Evolutionary conservation across 1,140 invertebrate genomes (phyloP).

Genomic region (Temnothorax curvispinosus): DNA sequence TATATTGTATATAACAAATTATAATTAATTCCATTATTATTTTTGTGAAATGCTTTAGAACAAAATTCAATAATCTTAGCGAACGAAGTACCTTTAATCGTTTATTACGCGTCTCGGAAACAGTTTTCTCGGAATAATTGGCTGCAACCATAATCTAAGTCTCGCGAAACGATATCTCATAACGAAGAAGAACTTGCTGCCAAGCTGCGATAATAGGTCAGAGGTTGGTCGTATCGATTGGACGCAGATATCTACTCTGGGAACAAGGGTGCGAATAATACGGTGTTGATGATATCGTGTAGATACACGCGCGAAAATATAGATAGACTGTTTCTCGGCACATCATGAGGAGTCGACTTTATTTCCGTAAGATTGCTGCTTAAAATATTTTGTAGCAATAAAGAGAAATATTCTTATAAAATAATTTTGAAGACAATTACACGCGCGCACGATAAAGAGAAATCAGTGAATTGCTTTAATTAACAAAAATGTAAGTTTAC

Average conservation of each 20-base stretch:
- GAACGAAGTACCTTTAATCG: conserved; percentile 50
- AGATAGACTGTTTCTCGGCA: conserved; percentile 18
- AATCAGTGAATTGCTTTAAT: background rate
- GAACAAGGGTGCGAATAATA: conserved; percentile 67
- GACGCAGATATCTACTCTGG: conserved; percentile 65
- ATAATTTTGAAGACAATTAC: background rate
- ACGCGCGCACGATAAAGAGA: background rate
- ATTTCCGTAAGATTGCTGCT: conserved; percentile 21
- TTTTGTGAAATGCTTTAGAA: background rate
- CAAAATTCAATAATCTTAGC: background rate
- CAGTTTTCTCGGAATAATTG: conserved; percentile 64
- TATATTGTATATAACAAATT: background rate
- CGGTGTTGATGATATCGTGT: conserved; percentile 35
- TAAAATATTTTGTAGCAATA: background rate
- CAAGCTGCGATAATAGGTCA: conserved; percentile 73
- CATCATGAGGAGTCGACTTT: conserved; percentile 29
- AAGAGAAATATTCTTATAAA: background rate
- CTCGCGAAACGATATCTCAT: conserved; percentile 68
- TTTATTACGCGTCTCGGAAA: conserved; percentile 27
- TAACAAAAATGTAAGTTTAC: background rate
- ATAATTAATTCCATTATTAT: background rate
- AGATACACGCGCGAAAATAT: conserved; percentile 50
- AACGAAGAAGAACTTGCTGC: conserved; percentile 63
- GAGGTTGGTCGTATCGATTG: conserved; percentile 74
- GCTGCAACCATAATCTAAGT: conserved; percentile 56